A percentile compares a stretch with the other conserved stretches of the same genome.
Conservation (phyloP, 2,113 vertebrate species). For the Mirounga angustirostris region DNA sequence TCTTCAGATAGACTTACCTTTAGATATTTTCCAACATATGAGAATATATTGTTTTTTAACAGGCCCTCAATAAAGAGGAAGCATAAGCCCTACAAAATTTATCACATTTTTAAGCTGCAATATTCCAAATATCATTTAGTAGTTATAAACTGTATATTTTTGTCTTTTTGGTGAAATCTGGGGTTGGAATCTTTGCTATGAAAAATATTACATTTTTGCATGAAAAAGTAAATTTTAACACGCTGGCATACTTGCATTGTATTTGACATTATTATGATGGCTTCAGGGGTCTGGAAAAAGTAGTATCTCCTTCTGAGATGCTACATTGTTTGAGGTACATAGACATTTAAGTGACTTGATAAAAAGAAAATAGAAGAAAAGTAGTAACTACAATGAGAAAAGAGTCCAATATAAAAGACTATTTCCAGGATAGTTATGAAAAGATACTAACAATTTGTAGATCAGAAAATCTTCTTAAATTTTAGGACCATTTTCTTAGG, state of each 20-base stretch:
- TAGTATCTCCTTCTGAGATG: background rate
- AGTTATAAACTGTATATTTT: background rate
- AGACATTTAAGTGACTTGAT: background rate
- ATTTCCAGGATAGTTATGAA: background rate
- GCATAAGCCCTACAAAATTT: background rate
- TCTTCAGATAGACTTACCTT: background rate
- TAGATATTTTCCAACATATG: background rate
- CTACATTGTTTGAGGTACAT: background rate
- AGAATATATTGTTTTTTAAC: background rate
- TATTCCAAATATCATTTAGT: background rate
- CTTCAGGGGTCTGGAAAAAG: background rate
- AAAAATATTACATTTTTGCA: background rate
- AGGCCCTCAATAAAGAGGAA: background rate
- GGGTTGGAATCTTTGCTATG: background rate
- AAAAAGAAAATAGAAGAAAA: background rate
- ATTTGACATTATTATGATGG: background rate
- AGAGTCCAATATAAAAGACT: background rate
- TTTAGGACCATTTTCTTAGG: background rate
- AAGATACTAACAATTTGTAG: background rate
- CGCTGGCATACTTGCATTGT: background rate
- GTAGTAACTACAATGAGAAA: background rate
- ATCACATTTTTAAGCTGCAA: background rate
- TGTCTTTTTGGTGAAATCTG: background rate
- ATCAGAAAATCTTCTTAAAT: background rate
- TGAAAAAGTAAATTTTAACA: background rate